Base-by-base conservation (phyloP, 2,888 invertebrate genomes). In the Trichogramma evanescens region DNA sequence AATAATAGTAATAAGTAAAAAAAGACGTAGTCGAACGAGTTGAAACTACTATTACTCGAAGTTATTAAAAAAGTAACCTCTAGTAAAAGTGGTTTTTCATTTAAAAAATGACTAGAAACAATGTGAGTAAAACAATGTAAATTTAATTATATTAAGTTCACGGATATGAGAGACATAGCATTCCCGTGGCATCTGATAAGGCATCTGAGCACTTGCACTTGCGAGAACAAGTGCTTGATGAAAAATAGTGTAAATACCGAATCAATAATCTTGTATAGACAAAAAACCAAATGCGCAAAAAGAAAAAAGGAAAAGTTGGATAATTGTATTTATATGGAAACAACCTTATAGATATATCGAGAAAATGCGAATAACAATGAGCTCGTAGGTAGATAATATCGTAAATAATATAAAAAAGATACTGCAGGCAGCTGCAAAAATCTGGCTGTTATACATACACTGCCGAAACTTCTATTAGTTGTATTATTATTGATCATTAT, bases 401-500 rank as follows among this genome's bases (percentile, higher is more conserved):
- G 56, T 60, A 62, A 66, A 63, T 39, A 58, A 26, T 26, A 26
- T 52, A 66, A 56, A 45, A 51, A 63, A 50, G 64, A 65, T 62
- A 58, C 68, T 67, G 66, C 69, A 64, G 64, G 62, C 62, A 63
- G 62, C 62, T 64, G 66, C 66, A 65, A 65, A 61, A 65, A 58
- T 66, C 65, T 66, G 63, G 64, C 62, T 64, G 74, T 74, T 74
- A 26, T 26, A 74, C 69, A 74, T 71, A 74, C 75, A 77, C 76
- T 77, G 77, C 76, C 77, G 76, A 75, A 76, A 67, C 70, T 74
- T 76, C 71, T 73, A 75, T 74, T 71, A 68, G 71, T 74, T 75
- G 71, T 74, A 74, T 74, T 71, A 26, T 26, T 26, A 74, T 74
- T 74, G 72, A 74, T 71, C 71, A 74, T 73, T 70, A 77, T 76